Evolutionary conservation across 2,888 invertebrate genomes (phyloP), one percentile per base, ranked within the genome.

Genomic region (Drosophila paracracens): DNA sequence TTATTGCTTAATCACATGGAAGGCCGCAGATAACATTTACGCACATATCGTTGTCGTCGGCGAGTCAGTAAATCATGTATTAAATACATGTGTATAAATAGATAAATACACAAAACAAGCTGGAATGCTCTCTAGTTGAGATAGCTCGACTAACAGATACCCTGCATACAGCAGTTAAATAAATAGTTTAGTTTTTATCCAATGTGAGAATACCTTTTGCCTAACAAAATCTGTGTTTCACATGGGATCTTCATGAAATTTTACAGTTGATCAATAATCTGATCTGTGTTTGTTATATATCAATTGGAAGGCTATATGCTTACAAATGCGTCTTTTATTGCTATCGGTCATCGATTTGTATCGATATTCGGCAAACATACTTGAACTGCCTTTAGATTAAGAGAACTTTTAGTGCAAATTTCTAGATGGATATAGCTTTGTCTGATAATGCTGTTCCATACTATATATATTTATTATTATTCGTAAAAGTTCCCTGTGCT

Each of bases 1-100:
- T 84, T 89, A 88, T 87, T 87, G 86, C 82, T 85, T 89, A 87
- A 87, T 87, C 89, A 82, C 86, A 84, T 77, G 89, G 89, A 87
- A 87, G 85, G 72, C 72, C 77, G 53, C 70, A 88, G 89, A 87
- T 87, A 88, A 82, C 76, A 63, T 70, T 72, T 51, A 36, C 46
- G 63, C 64, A 70, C 62, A 66, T 56, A 65, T 70, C 53, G 62
- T 63, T 54, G 52, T 66, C 43, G 16, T 46, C 53, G 35, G 5
- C 61, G 11, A 29, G 66, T 52, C 64, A 38, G 81, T 79, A 89
- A 87, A 85, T 85, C 89, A 87, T 71, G 72, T 74, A 72, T 54
- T 57, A 67, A 59, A 71, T 59, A 59, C 58, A 66, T 59, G 36
- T 51, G 11, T 35, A 52, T 11, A 51, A 16, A 48, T 40, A 53